Conservation (phyloP, 2,113 vertebrate species). For the Ciconia boyciana region DNA sequence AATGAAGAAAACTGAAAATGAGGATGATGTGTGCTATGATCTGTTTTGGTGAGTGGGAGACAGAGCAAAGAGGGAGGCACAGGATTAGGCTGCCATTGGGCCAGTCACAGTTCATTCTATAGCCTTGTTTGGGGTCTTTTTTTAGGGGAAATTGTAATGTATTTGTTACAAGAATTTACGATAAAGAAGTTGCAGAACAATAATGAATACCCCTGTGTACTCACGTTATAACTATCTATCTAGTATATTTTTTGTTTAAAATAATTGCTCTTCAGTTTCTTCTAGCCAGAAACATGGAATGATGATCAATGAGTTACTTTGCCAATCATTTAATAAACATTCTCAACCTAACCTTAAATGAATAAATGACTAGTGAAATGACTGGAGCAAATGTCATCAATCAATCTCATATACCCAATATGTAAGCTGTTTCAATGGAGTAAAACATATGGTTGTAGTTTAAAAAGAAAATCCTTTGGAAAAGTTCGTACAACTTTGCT, state of each 20-base stretch:
- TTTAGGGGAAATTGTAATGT: not conserved
- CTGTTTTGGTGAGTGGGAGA: not conserved
- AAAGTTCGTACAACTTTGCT: slow-evolving; percentile 6
- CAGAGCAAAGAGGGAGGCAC: not conserved
- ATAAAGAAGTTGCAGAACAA: not conserved
- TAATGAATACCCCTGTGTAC: not conserved
- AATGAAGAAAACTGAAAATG: not conserved
- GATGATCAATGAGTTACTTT: slow-evolving; percentile 39
- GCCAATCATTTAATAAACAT: slow-evolving; percentile 55
- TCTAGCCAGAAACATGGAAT: not conserved
- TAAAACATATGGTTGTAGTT: slow-evolving; percentile 70
- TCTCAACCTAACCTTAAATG: slow-evolving; percentile 30
- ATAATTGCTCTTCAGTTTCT: not conserved
- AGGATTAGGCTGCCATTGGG: not conserved
- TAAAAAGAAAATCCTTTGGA: slow-evolving; percentile 67
- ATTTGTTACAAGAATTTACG: not conserved
- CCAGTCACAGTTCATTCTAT: not conserved
- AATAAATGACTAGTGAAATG: slow-evolving; percentile 64
- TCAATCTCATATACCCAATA: slow-evolving; percentile 51
- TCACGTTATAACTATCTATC: not conserved
- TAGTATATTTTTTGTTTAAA: not conserved
- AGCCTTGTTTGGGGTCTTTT: not conserved
- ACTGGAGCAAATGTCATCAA: slow-evolving; percentile 63
- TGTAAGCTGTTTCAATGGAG: slow-evolving; percentile 47
- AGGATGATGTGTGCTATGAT: fast-evolving